Conservation (phyloP, 2,113 vertebrate genomes). For the Entelurus aequoreus region DNA sequence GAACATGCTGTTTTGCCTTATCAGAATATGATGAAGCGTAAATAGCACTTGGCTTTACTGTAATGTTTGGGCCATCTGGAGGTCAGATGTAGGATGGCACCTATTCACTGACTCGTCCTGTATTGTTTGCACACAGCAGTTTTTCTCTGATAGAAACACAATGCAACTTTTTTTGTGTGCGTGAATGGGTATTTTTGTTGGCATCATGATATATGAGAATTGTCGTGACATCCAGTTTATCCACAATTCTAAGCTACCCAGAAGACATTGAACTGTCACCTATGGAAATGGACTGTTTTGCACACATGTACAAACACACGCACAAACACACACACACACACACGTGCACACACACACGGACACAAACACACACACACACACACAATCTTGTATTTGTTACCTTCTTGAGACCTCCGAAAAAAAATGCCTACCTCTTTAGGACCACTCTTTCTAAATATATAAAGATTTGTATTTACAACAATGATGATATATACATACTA, state of each 20-base stretch:
- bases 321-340: constrained; percentile 9
- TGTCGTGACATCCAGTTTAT: constrained; percentile 57
- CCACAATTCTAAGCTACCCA: constrained; percentile 45
- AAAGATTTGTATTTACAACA: too few relatives aligned
- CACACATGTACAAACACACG: constrained; percentile 7
- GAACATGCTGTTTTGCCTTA: too few relatives aligned
- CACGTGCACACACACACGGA: constrained; percentile 2
- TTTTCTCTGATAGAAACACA: constrained; percentile 12
- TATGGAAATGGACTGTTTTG: constrained; percentile 54
- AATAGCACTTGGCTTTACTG: too few relatives aligned
- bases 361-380: constrained; percentile 7
- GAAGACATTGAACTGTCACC: constrained; percentile 59
- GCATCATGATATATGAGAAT: constrained; percentile 48
- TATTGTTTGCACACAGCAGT: constrained; percentile 7
- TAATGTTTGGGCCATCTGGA: background rate
- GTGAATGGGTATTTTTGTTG: constrained; percentile 18
- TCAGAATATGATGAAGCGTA: too few relatives aligned
- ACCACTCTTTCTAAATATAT: too few relatives aligned
- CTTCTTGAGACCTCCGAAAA: too few relatives aligned
- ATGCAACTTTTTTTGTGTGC: constrained; percentile 4
- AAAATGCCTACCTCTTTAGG: too few relatives aligned
- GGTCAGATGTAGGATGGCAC: background rate
- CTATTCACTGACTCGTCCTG: constrained; percentile 11
- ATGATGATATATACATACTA: too few relatives aligned
- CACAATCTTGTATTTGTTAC: background rate